Base-by-base conservation (phyloP, 23 tunicate genomes). In the Aplidium turbinatum region DNA sequence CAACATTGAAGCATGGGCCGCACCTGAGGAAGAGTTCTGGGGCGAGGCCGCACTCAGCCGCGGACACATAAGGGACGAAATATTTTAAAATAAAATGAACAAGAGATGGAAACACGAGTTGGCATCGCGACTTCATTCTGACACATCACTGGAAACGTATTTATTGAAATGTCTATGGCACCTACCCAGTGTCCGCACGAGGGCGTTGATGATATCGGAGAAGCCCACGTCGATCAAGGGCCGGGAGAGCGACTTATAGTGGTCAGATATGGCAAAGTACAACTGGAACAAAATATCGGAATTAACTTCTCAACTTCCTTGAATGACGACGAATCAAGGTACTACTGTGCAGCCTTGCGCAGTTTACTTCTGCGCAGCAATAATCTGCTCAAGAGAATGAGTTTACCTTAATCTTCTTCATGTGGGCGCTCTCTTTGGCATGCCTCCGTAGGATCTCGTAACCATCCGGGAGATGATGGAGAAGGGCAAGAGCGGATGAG, bases 221-320 rank as follows among this genome's bases (percentile, higher is more conserved):
- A 73, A 47, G 22, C 79, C 62, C 5, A 77, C 77, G 45, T 83
- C 81, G 66, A 87, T 42, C 23, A 87, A 25, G 1, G 94, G 75
- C 4, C 50, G 51, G 13, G 62, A 21, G 18, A 71, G 66, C 19
- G 86, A 65, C 31, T 80, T 80, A 82, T 87, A 87, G 39, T 87
- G 47, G 32, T 87, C 77, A 34, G 78, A 62, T 35, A 87, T 75
- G 16, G 94, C 81, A 58, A 64, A 80, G 58, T 38, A 87, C 50
- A 87, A 47, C 94, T 87, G 77, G 34, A 72, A 70, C 2, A 4
- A 70, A 3, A 42, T 42, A 16, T 9, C 50, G 50, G 11, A 9
- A 42, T 9, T n/a, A n/a, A n/a, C n/a, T n/a, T n/a, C n/a, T n/a
- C n/a, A n/a, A n/a, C n/a, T n/a, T n/a, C 50, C 13, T 42, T 16